A percentile compares a stretch with the other conserved stretches of the same genome.
Conservation (phyloP, 2,888 invertebrate genomes). For the Catonia carolina region DNA sequence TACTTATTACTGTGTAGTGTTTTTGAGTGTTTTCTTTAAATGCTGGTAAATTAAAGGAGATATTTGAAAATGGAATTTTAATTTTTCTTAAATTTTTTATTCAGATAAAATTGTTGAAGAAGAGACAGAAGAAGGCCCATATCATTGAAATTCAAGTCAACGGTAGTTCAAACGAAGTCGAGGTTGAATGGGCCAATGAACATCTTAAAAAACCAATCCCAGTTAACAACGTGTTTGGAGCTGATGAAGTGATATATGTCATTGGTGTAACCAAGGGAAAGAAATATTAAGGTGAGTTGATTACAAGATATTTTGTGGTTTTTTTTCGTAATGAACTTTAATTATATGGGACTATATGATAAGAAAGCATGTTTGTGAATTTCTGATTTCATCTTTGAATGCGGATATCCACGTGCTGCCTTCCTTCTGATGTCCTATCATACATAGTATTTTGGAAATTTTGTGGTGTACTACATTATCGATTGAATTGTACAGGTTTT, state of each 20-base stretch:
- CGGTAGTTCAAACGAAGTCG: constrained; percentile 91
- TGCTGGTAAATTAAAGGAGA: no score
- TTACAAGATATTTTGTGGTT: no score
- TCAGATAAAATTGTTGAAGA: constrained; percentile 93
- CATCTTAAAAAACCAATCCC: constrained; percentile 94
- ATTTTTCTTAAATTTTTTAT: constrained; percentile 27
- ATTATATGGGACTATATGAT: constrained; percentile 42
- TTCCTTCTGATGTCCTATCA: constrained; percentile 50
- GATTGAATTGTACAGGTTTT: no score
- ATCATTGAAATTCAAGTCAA: constrained; percentile 99
- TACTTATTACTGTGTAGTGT: no score
- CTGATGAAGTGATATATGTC: constrained; percentile 98
- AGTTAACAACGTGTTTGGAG: constrained; percentile 82
- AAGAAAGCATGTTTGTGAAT: constrained; percentile 46
- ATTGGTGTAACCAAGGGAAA: constrained; percentile 99
- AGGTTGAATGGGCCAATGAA: constrained; percentile 94
- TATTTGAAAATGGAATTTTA: constrained; percentile 1
- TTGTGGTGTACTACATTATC: no score
- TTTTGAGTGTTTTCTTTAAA: no score
- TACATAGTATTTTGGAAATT: neutral
- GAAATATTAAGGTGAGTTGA: constrained; percentile 85
- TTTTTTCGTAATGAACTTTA: neutral
- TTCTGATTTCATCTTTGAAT: constrained; percentile 38
- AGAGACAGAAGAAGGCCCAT: constrained; percentile 99
- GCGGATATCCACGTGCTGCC: constrained; percentile 47